Base-by-base conservation (phyloP, 2,113 vertebrate species). In the Hypocryptadius cinnamomeus region DNA sequence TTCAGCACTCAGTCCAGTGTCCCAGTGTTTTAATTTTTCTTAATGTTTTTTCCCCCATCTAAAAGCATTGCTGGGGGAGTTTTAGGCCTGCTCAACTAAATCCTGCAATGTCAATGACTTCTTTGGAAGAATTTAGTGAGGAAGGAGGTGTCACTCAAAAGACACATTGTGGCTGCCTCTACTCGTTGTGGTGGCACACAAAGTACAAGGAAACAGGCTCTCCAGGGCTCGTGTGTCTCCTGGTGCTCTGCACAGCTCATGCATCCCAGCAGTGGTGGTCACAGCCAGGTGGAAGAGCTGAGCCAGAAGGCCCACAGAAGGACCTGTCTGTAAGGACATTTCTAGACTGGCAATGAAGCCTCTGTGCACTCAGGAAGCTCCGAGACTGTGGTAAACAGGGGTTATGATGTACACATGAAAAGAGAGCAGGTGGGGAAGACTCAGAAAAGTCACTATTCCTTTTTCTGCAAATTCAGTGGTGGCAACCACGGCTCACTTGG, bases 401-500 rank as follows among this genome's bases (percentile, higher is more conserved):
- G 5, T 76, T 64, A 13, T 15, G 24, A 51, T 12, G 17, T 11
- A 25, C 81, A n/a, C 37, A 31, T 45, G 25, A 21, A 77, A 68
- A 42, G 50, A 33, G 13, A 39, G 19, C 24, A 33, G 66, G 15
- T 12, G 30, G 7, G 19, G 16, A 61, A 61, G 48, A 28, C 25
- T 63, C 40, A 28, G 39, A 7, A 27, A 63, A 66, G 51, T 33
- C 44, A 15, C 39, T 15, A 5, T 8, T 50, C 23, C 56, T 54
- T 4, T 22, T 47, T 14, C 73, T 66, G 70, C 56, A 78, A 60
- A 86, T 33, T 15, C 35, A 30, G 25, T 3, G 40, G 64, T 5
- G 27, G 39, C 64, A 71, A 24, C 5, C 5, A 28, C 0, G 0
- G 25, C 71, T 79, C 6, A 1, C 50, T 53, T 2, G 5, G 57